Percentiles rank a stretch among this genome's conserved stretches.
These are phyloP conservation scores for Branchinecta lindahli DNA, from an alignment of 1,140 invertebrate species.

Conservation along the genomic window DNA sequence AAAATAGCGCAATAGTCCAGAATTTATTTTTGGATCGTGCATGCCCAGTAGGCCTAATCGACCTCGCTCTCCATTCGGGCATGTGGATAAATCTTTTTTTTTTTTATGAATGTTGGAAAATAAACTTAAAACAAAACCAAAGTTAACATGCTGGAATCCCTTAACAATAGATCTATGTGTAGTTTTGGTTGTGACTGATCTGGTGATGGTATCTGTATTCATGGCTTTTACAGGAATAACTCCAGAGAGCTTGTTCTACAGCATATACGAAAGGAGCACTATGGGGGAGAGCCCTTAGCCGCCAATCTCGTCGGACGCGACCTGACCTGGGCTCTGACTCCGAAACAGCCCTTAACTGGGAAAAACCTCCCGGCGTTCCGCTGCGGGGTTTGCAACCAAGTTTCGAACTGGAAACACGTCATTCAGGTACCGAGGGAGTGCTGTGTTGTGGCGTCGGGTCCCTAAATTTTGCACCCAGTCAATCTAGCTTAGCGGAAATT, in stretches of 20 bases:
- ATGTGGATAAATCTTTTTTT: too few species aligned
- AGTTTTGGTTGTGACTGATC: neutral
- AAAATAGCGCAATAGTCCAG: too few species aligned
- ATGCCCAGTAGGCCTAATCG: too few species aligned
- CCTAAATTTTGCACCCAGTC: too few species aligned
- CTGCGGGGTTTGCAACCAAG: slow-evolving; percentile 54
- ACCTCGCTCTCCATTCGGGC: too few species aligned
- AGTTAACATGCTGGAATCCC: too few species aligned
- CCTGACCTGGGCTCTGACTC: neutral
- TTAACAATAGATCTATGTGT: too few species aligned
- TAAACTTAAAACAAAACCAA: too few species aligned
- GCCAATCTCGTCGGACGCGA: neutral
- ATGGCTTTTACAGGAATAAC: neutral
- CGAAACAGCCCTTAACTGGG: neutral
- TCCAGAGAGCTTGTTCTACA: slow-evolving; percentile 17
- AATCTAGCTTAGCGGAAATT: too few species aligned
- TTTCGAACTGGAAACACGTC: slow-evolving; percentile 62
- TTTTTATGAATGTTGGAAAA: too few species aligned
- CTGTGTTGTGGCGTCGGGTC: too few species aligned
- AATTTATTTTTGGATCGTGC: too few species aligned
- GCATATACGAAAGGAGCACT: slow-evolving; percentile 19
- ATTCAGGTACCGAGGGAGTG: slow-evolving; percentile 47
- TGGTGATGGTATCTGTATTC: neutral
- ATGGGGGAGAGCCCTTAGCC: neutral
- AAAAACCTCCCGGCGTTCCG: slow-evolving; percentile 36